phyloP scores from a whole-genome alignment of 2,113 vertebrate genomes.

The Struthidea cinerea region DNA sequence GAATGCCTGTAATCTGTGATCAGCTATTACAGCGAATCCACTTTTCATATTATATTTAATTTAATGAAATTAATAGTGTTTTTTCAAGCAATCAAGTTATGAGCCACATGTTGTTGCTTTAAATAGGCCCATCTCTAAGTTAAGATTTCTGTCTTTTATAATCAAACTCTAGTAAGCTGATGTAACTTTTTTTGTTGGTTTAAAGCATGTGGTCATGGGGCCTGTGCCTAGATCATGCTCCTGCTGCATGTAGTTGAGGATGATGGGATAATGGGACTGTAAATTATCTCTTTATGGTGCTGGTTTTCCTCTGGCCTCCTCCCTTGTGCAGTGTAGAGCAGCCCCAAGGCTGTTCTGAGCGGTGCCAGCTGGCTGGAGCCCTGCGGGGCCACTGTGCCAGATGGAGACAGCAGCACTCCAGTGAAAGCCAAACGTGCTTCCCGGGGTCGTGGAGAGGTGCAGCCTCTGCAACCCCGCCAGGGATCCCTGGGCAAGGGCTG shows the following conservation, averaged over 20 bases:
- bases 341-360: neutral
- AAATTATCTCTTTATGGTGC: conserved; percentile 26
- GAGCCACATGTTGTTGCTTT: neutral
- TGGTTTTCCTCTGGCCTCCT: conserved; percentile 10
- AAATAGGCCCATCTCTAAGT: neutral
- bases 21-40: conserved; percentile 22
- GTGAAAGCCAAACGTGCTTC: neutral
- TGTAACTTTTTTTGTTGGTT: neutral
- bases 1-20: conserved; percentile 30
- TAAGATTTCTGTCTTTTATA: neutral
- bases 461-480: neutral
- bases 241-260: neutral
- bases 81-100: conserved; percentile 18
- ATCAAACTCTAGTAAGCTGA: neutral
- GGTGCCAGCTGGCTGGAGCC: conserved; percentile 36
- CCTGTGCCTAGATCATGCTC: neutral
- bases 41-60: conserved; percentile 31
- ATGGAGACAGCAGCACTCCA: conserved; percentile 16
- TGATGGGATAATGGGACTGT: conserved; percentile 30
- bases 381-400: conserved; percentile 25
- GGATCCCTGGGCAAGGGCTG: neutral
- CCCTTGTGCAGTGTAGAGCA: neutral
- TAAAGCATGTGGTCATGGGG: neutral
- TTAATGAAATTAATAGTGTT: conserved; percentile 27
- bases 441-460: neutral